phyloP scores from a whole-genome alignment of 2,113 vertebrate species.

The Cardinalis cardinalis region DNA sequence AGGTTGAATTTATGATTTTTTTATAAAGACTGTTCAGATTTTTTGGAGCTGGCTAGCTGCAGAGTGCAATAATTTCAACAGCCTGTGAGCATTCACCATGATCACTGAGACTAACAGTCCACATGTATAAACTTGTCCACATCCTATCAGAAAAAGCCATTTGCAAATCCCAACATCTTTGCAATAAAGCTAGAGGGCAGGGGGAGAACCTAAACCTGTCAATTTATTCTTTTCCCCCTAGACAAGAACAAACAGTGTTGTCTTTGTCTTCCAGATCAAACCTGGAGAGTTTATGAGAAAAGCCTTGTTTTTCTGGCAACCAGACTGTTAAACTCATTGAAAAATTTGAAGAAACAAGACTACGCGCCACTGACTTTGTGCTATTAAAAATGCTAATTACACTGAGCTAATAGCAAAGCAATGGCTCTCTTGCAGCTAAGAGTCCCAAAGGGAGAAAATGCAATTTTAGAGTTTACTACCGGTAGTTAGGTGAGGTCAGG shows the following conservation, averaged over 20 bases:
- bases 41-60: background rate
- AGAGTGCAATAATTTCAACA: background rate
- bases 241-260: background rate
- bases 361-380: background rate
- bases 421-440: background rate
- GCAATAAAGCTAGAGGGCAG: background rate
- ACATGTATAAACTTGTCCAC: background rate
- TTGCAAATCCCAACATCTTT: background rate
- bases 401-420: background rate
- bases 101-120: background rate
- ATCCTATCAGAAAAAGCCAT: background rate
- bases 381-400: conserved; percentile 24
- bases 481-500: background rate
- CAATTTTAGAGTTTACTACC: background rate
- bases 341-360: conserved; percentile 4
- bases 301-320: background rate
- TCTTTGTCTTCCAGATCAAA: conserved; percentile 37
- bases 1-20: conserved; percentile 1
- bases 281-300: background rate
- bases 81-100: background rate
- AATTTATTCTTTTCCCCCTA: background rate
- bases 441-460: background rate
- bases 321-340: conserved; percentile 17
- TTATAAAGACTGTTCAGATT: background rate
- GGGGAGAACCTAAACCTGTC: background rate